These are phyloP conservation scores for Nothocercus nigrocapillus DNA, from an alignment of 2,113 vertebrate species.

Conservation along the genomic window DNA sequence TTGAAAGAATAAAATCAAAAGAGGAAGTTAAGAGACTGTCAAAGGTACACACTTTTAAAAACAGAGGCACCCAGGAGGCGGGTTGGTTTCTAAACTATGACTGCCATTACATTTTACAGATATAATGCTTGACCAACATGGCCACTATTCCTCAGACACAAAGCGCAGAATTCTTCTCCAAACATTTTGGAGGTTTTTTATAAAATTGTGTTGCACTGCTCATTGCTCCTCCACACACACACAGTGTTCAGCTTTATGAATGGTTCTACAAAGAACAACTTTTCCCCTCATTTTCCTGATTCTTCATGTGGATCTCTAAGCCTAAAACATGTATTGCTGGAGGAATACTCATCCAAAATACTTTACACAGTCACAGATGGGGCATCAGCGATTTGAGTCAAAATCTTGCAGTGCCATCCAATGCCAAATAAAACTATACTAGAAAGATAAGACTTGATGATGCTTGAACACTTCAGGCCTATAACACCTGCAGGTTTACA, in stretches of 20 bases:
- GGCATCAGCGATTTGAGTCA: not conserved
- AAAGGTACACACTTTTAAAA: not conserved
- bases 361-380: not conserved
- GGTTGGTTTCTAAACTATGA: not conserved
- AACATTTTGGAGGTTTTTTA: not conserved
- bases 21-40: not conserved
- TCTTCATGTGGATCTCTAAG: not conserved
- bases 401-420: not conserved
- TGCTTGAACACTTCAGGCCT: not conserved
- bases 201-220: not conserved
- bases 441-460: not conserved
- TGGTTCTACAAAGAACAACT: fast-evolving
- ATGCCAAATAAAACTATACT: not conserved
- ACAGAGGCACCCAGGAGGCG: not conserved
- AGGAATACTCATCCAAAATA: not conserved
- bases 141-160: not conserved
- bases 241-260: not conserved
- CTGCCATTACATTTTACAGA: not conserved
- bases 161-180: not conserved
- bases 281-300: not conserved
- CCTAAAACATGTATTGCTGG: not conserved
- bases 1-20: not conserved
- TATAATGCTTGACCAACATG: not conserved
- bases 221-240: not conserved
- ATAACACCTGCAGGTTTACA: not conserved